Evolutionary conservation across 2,797 vertebrate genomes (phyloP).

Genomic region (Peromyscus nudipes): DNA sequence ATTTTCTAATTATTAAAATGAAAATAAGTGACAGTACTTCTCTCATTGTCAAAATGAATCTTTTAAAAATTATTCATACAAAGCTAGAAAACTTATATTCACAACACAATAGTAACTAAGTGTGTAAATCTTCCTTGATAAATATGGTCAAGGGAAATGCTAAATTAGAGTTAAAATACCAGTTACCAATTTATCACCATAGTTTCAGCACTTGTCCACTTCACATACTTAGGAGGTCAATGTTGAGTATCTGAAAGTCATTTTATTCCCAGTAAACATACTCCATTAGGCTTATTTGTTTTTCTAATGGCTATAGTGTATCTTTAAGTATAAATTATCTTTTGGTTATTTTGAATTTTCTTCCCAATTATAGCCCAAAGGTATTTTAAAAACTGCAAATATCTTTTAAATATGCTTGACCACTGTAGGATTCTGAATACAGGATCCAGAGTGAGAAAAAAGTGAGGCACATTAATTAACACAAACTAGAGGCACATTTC

Average conservation of each 20-base stretch:
- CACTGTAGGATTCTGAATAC: slow-evolving; percentile 82
- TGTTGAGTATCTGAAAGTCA: slow-evolving; percentile 62
- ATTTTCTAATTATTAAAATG: slow-evolving; percentile 68
- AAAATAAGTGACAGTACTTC: slow-evolving; percentile 71
- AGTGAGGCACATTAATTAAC: slow-evolving; percentile 89
- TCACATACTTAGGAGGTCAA: slow-evolving; percentile 80
- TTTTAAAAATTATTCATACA: slow-evolving; percentile 75
- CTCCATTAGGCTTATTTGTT: slow-evolving; percentile 73
- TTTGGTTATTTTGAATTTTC: slow-evolving; percentile 86
- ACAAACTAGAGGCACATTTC: slow-evolving; percentile 88
- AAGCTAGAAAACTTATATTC: slow-evolving; percentile 80
- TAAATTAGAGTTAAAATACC: slow-evolving; percentile 75
- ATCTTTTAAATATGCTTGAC: slow-evolving; percentile 84
- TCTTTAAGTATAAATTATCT: slow-evolving; percentile 82
- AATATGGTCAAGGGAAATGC: slow-evolving; percentile 76
- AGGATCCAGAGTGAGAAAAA: slow-evolving; percentile 86
- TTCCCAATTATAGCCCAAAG: slow-evolving; percentile 88
- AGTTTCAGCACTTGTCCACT: slow-evolving; percentile 63
- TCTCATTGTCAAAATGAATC: slow-evolving; percentile 71
- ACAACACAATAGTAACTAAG: slow-evolving; percentile 79
- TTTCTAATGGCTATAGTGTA: slow-evolving; percentile 82
- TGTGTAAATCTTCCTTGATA: slow-evolving; percentile 72
- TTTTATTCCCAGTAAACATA: slow-evolving; percentile 67
- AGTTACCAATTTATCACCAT: slow-evolving; percentile 68
- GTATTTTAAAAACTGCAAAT: slow-evolving; percentile 75